These are phyloP conservation scores for Heliconius congener DNA, from an alignment of 1,140 invertebrate genomes.

Conservation along the genomic window DNA sequence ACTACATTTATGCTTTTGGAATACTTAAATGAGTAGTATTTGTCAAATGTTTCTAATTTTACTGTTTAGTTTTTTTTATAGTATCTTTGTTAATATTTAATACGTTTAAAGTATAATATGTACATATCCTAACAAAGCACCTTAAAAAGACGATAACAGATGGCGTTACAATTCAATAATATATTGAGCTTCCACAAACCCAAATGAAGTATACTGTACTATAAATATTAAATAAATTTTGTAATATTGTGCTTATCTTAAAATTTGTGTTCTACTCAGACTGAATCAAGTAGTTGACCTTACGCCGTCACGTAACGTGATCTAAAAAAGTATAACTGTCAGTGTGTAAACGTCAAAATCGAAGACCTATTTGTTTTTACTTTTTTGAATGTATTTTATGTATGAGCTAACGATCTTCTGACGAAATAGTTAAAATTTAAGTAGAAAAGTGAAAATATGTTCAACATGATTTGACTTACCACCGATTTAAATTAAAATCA, in stretches of 20 bases:
- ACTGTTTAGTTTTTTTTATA: no score
- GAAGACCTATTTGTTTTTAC: conserved; percentile 26
- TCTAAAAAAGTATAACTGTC: background rate
- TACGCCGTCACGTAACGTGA: background rate
- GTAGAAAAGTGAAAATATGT: background rate
- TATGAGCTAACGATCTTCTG: background rate
- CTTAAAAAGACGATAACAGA: background rate
- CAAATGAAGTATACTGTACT: background rate
- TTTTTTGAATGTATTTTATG: conserved; percentile 14
- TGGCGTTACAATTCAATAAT: background rate
- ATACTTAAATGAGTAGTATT: no score
- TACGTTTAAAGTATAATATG: no score
- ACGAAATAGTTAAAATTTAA: background rate
- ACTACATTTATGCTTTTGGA: no score
- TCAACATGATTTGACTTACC: background rate
- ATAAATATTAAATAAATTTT: background rate
- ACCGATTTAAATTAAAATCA: background rate
- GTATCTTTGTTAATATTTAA: no score
- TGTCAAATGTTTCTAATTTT: no score
- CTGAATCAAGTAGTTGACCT: background rate
- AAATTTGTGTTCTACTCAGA: background rate
- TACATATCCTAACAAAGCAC: no score
- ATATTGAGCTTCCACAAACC: background rate
- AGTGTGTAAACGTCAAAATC: conserved; percentile 14
- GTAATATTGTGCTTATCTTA: background rate